phyloP scores from a whole-genome alignment of 2,888 invertebrate species.

The Xylocampa areola region DNA sequence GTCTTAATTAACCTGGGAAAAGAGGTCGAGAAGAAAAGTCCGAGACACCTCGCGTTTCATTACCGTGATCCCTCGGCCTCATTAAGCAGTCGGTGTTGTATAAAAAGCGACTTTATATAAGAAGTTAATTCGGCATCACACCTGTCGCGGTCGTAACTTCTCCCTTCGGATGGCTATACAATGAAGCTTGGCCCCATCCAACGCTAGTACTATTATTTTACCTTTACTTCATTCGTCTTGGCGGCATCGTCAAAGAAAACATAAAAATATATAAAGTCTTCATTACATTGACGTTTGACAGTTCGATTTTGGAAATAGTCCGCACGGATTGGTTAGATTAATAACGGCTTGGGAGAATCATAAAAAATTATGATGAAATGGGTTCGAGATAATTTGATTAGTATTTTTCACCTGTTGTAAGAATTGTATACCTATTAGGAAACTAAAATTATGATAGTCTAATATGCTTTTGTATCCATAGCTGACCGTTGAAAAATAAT shows the following conservation, averaged over 20 bases:
- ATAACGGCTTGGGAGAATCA: slow-evolving; percentile 65
- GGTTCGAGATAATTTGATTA: slow-evolving; percentile 64
- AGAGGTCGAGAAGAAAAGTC: slow-evolving; percentile 77
- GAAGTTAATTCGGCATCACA: slow-evolving; percentile 88
- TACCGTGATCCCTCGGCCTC: slow-evolving; percentile 82
- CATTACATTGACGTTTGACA: slow-evolving; percentile 84
- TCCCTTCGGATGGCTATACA: slow-evolving; percentile 84
- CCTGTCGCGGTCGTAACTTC: slow-evolving; percentile 88
- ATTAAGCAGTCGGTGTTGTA: slow-evolving; percentile 84
- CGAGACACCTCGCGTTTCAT: slow-evolving; percentile 79
- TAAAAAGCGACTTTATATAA: slow-evolving; percentile 87
- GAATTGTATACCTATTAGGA: slow-evolving; percentile 34
- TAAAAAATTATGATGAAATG: slow-evolving; percentile 63
- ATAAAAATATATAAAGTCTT: slow-evolving; percentile 82
- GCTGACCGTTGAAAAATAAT: slow-evolving; percentile 56
- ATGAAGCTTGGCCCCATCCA: slow-evolving; percentile 81
- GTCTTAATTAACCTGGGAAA: slow-evolving; percentile 79
- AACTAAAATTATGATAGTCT: slow-evolving; percentile 45
- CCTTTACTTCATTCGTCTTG: slow-evolving; percentile 75
- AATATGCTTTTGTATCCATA: slow-evolving; percentile 33
- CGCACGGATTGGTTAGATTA: slow-evolving; percentile 71
- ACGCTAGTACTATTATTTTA: slow-evolving; percentile 79
- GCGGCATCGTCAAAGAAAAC: slow-evolving; percentile 85
- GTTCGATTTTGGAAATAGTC: slow-evolving; percentile 80
- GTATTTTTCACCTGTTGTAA: slow-evolving; percentile 63